Percentiles rank a stretch among this genome's conserved stretches.
These are phyloP conservation scores for Epinotia nisella DNA, from an alignment of 2,888 invertebrate genomes.

Conservation along the genomic window DNA sequence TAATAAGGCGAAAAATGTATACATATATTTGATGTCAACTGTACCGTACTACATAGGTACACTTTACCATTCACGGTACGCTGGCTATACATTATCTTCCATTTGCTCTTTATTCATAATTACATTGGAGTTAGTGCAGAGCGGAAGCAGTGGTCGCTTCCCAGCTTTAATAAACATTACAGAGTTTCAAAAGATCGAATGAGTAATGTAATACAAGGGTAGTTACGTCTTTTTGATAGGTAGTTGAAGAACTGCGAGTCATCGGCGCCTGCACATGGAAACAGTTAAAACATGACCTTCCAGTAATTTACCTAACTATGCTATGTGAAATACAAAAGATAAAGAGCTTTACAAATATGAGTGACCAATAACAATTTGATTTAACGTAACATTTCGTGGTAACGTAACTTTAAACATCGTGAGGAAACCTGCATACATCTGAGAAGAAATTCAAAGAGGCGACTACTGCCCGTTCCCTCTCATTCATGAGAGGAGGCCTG, in stretches of 20 bases:
- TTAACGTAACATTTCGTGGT: no score
- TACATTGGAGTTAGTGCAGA: slow-evolving; percentile 42
- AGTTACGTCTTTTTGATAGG: slow-evolving; percentile 2
- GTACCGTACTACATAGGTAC: background rate
- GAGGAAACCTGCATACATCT: no score
- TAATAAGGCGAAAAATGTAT: no score
- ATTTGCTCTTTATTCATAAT: slow-evolving; percentile 54
- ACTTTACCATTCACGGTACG: slow-evolving; percentile 60
- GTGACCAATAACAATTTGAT: no score
- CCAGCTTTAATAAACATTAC: slow-evolving; percentile 60
- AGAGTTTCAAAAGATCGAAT: slow-evolving; percentile 15
- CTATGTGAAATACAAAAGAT: background rate
- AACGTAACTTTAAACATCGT: no score
- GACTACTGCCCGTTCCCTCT: no score
- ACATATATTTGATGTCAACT: no score
- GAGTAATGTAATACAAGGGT: no score
- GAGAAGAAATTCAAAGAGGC: no score
- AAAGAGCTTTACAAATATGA: no score
- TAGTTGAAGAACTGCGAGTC: slow-evolving; percentile 9
- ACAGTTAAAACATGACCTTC: background rate
- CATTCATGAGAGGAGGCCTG: no score
- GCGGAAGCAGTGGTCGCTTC: slow-evolving; percentile 65
- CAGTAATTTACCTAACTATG: background rate
- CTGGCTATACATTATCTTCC: slow-evolving; percentile 65
- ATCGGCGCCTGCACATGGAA: slow-evolving; percentile 20